These are phyloP conservation scores for Nymphicus hollandicus DNA, from an alignment of 2,113 vertebrate species.

Conservation along the genomic window DNA sequence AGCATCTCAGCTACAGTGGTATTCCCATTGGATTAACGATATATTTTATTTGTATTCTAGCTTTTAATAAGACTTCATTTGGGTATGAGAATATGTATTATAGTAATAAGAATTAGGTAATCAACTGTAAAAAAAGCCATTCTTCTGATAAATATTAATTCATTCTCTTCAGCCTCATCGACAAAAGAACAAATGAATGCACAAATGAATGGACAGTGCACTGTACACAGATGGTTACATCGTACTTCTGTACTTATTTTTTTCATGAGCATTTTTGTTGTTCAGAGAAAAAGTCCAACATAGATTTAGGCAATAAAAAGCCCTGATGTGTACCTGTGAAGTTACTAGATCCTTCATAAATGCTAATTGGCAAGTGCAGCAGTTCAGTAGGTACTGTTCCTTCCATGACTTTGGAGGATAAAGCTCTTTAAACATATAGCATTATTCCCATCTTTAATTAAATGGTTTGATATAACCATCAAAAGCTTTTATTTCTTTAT, in stretches of 20 bases:
- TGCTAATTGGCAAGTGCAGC: background rate
- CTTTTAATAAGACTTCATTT: background rate
- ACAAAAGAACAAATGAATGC: background rate
- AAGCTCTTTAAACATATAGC: background rate
- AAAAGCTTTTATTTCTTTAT: background rate
- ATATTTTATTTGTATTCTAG: background rate
- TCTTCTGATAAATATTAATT: background rate
- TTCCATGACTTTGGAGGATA: background rate
- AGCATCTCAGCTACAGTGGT: too few species aligned
- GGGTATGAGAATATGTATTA: background rate
- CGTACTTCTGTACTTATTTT: background rate
- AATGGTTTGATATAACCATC: background rate
- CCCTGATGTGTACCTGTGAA: fast-evolving
- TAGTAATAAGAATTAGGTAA: background rate
- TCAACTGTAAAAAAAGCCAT: background rate
- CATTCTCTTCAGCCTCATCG: background rate
- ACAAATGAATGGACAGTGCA: background rate
- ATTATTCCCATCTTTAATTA: background rate
- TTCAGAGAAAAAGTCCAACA: background rate
- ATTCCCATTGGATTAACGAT: background rate
- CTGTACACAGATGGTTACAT: background rate
- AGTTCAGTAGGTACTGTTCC: fast-evolving
- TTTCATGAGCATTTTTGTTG: background rate
- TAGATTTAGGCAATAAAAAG: background rate
- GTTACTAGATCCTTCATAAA: background rate